These are phyloP conservation scores for Carlito syrichta DNA, from an alignment of 2,113 vertebrate species.

Conservation along the genomic window DNA sequence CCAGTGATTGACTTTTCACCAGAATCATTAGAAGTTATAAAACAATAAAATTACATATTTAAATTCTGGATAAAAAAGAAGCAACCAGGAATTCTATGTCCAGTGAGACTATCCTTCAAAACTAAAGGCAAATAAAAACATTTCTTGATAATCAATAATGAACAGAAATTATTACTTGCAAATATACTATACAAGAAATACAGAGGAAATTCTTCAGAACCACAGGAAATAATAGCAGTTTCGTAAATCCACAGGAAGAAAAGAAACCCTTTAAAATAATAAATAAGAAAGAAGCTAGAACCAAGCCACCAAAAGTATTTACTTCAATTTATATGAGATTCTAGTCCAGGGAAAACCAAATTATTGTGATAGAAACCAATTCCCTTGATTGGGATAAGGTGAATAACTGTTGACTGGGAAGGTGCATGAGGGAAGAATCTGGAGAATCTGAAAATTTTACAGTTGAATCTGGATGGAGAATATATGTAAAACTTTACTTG, in stretches of 20 bases:
- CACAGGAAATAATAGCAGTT: neutral
- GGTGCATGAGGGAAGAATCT: neutral
- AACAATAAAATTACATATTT: neutral
- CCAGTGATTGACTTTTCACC: neutral
- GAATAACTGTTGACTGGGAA: neutral
- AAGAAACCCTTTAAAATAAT: neutral
- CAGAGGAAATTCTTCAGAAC: neutral
- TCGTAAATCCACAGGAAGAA: neutral
- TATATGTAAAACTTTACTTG: neutral
- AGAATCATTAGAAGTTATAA: neutral
- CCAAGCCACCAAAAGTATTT: neutral
- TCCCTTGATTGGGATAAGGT: neutral
- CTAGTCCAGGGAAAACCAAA: neutral
- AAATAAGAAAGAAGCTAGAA: neutral
- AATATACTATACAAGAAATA: neutral
- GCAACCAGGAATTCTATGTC: neutral
- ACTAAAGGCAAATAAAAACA: neutral
- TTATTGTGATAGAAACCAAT: neutral
- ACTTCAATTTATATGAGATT: neutral
- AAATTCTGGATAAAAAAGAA: neutral
- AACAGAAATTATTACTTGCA: neutral
- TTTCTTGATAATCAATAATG: neutral
- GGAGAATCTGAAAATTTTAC: neutral
- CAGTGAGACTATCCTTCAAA: neutral
- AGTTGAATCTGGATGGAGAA: neutral